These are phyloP conservation scores for Trypoxylon attenuatum DNA, from an alignment of 2,888 invertebrate genomes.

Conservation along the genomic window DNA sequence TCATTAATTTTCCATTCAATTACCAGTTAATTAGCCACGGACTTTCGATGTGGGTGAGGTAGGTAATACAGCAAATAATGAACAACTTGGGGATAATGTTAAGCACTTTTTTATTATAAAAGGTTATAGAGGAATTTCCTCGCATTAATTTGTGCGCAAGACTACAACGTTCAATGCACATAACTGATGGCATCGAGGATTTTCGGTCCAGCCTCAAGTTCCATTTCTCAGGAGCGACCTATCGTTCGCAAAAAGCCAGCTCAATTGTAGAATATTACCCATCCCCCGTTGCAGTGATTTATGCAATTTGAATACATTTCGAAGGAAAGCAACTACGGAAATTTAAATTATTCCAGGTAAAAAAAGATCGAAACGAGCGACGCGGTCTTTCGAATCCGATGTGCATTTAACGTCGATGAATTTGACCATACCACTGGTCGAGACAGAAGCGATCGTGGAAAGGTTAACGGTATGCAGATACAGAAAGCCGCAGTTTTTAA, in stretches of 20 bases:
- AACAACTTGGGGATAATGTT: too few species aligned
- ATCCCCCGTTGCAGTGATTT: slow-evolving; percentile 2
- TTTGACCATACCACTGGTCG: slow-evolving; percentile 17
- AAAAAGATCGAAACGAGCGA: slow-evolving; percentile 1
- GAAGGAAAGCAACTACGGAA: slow-evolving; percentile 13
- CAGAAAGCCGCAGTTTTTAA: slow-evolving; percentile 63
- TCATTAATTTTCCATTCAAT: slow-evolving; percentile 69
- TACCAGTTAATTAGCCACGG: slow-evolving; percentile 60
- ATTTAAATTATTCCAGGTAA: slow-evolving; percentile 17
- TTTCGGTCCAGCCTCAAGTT: background rate
- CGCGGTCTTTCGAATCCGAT: slow-evolving; percentile 14
- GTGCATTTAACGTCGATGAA: slow-evolving; percentile 30
- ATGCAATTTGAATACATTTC: slow-evolving; percentile 30
- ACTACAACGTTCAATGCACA: slow-evolving; percentile 41
- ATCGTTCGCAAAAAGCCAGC: slow-evolving; percentile 5
- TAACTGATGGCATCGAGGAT: background rate
- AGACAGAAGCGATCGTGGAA: slow-evolving; percentile 36
- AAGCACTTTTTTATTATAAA: too few species aligned
- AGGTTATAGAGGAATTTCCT: too few species aligned
- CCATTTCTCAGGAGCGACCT: background rate
- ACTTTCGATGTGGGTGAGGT: too few species aligned
- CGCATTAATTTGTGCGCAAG: too few species aligned
- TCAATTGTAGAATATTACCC: slow-evolving; percentile 14
- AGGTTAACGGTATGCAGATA: slow-evolving; percentile 71
- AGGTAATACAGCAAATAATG: too few species aligned